Evolutionary conservation across 2,888 invertebrate genomes (phyloP).

Genomic region (Sphaerophoria taeniata): DNA sequence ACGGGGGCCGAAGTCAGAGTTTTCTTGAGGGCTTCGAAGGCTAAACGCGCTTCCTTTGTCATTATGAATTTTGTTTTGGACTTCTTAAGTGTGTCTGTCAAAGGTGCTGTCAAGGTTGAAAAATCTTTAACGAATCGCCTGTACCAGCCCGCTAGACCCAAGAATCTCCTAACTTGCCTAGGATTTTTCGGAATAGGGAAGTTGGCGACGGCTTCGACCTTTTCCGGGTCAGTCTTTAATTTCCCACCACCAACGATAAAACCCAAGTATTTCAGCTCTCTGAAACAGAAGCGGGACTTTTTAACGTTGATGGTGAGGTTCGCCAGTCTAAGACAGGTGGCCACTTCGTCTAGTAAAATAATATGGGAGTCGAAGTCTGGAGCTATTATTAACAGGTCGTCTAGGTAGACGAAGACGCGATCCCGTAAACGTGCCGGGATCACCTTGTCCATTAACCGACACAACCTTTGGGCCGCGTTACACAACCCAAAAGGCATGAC

Average conservation of each 20-base stretch:
- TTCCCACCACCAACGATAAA: no score
- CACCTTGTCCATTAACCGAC: no score
- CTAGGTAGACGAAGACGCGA: slow-evolving; percentile 23
- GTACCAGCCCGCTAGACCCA: slow-evolving; percentile 62
- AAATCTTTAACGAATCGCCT: slow-evolving; percentile 52
- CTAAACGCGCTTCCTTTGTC: slow-evolving; percentile 45
- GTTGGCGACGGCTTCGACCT: slow-evolving; percentile 42
- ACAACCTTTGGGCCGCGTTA: no score
- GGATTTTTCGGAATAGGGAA: no score
- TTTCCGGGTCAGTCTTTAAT: slow-evolving; percentile 52
- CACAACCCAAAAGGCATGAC: no score
- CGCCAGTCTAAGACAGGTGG: no score
- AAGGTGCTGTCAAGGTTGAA: slow-evolving; percentile 10
- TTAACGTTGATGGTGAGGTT: no score
- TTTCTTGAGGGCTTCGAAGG: neutral
- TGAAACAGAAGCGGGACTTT: no score
- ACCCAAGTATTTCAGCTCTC: no score
- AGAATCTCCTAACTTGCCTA: neutral
- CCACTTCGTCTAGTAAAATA: no score
- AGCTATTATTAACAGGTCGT: slow-evolving; percentile 11
- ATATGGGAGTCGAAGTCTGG: no score
- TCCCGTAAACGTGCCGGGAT: no score
- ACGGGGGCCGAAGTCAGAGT: slow-evolving; percentile 28
- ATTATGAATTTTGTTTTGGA: slow-evolving; percentile 38
- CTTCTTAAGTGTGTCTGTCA: slow-evolving; percentile 23